Evolutionary conservation across 2,888 invertebrate species (phyloP).

Genomic region (Drosophila macrothrix): DNA sequence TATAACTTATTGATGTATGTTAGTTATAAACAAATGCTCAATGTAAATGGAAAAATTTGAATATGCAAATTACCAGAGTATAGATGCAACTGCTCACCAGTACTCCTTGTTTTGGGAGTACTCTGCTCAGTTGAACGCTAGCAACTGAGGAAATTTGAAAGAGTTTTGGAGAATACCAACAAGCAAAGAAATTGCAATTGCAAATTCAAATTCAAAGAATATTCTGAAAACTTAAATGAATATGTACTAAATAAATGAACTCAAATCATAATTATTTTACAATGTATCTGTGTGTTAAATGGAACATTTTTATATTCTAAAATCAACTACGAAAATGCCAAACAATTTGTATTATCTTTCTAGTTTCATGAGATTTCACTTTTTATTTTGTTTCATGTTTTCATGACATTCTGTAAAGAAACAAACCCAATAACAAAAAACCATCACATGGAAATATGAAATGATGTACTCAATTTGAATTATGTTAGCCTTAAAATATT

Average conservation of each 20-base stretch:
- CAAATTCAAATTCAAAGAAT: slow-evolving; percentile 6
- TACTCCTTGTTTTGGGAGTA: slow-evolving; percentile 1
- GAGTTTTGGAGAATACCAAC: slow-evolving; percentile 1
- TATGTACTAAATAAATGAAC: slow-evolving; percentile 33
- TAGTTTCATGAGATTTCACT: slow-evolving; percentile 6
- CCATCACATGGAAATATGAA: slow-evolving; percentile 25
- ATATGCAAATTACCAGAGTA: slow-evolving; percentile 28
- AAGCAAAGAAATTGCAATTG: slow-evolving; percentile 6
- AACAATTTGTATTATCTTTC: slow-evolving; percentile 45
- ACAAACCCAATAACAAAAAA: slow-evolving; percentile 1
- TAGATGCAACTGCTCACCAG: slow-evolving; percentile 15
- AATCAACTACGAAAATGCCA: slow-evolving; percentile 50
- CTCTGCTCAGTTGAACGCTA: slow-evolving; percentile 23
- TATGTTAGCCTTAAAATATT: slow-evolving; percentile 23
- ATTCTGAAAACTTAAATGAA: slow-evolving; percentile 24
- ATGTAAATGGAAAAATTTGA: slow-evolving; percentile 48
- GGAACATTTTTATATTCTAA: slow-evolving; percentile 13
- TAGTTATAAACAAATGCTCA: slow-evolving; percentile 66
- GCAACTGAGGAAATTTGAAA: slow-evolving; percentile 3
- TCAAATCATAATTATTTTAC: slow-evolving; percentile 10
- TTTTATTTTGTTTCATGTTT: slow-evolving; percentile 17
- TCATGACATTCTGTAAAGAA: slow-evolving; percentile 17
- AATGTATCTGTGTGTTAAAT: slow-evolving; percentile 17
- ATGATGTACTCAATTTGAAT: slow-evolving; percentile 40
- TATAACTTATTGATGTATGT: slow-evolving; percentile 29